These are phyloP conservation scores for Hemibagrus wyckioides DNA, from an alignment of 2,113 vertebrate genomes.

Conservation along the genomic window DNA sequence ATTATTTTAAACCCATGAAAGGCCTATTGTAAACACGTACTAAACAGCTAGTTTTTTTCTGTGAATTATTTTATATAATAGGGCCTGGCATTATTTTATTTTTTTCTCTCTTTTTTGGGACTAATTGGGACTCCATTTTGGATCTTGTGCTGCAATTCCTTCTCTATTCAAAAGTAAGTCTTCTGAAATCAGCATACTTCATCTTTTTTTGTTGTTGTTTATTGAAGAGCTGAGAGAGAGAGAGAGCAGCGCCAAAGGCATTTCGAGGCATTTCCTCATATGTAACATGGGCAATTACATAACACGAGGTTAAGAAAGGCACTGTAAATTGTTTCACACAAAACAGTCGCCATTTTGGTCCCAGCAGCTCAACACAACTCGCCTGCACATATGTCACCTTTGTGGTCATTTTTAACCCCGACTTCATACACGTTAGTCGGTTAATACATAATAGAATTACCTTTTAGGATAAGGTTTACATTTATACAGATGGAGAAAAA, in stretches of 20 bases:
- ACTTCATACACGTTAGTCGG: conserved; percentile 41
- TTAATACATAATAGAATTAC: background rate
- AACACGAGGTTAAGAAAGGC: background rate
- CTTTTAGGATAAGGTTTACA: background rate
- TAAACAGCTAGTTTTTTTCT: too few species aligned
- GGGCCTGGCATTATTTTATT: background rate
- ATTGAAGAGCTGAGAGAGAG: background rate
- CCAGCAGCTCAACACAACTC: conserved; percentile 54
- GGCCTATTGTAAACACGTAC: too few species aligned
- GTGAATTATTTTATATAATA: background rate
- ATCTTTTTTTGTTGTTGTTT: background rate
- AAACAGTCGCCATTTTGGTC: conserved; percentile 71
- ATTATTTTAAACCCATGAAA: background rate
- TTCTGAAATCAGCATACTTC: background rate
- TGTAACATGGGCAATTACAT: conserved; percentile 10
- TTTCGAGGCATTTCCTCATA: background rate
- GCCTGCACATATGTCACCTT: conserved; percentile 29
- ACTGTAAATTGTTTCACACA: conserved; percentile 32
- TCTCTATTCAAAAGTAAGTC: background rate
- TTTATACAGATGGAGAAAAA: background rate
- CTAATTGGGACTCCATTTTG: conserved; percentile 17
- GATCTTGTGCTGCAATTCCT: background rate
- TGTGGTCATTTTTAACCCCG: background rate
- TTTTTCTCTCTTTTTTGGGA: background rate
- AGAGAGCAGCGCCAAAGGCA: background rate